phyloP scores from a whole-genome alignment of 2,888 invertebrate species.

The Pecten maximus region DNA sequence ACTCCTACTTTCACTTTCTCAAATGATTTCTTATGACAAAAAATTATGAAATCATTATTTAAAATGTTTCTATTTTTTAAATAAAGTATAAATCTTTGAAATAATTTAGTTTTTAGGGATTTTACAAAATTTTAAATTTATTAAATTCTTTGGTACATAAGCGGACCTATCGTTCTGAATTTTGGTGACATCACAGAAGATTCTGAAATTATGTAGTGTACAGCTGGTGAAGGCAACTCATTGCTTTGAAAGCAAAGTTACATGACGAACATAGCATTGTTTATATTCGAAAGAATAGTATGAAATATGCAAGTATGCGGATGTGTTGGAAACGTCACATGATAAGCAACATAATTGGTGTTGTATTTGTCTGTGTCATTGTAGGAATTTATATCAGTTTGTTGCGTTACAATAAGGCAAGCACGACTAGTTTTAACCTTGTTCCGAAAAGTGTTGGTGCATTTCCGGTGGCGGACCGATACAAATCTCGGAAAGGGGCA shows the following conservation, averaged over 20 bases:
- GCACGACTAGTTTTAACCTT: constrained; percentile 45
- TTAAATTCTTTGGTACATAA: not conserved
- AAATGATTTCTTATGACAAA: not conserved
- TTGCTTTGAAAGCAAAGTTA: not conserved
- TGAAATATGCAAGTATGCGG: constrained; percentile 24
- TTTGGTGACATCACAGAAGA: not conserved
- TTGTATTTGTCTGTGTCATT: not conserved
- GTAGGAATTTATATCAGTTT: constrained; percentile 25
- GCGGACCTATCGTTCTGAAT: not conserved
- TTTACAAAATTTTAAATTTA: not conserved
- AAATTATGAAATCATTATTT: no score
- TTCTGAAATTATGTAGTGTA: not conserved
- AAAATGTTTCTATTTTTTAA: no score
- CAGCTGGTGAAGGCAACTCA: not conserved
- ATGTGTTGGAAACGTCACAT: constrained; percentile 18
- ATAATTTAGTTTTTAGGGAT: no score
- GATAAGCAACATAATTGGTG: constrained; percentile 5
- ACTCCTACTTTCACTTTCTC: not conserved
- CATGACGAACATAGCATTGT: not conserved
- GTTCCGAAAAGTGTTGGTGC: constrained; percentile 26
- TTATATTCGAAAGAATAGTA: not conserved
- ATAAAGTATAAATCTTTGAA: no score
- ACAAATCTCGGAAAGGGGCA: not conserved
- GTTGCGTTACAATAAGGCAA: constrained; percentile 52
- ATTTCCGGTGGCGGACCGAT: not conserved